phyloP scores from a whole-genome alignment of 2,797 vertebrate genomes.

The Clangula hyemalis region DNA sequence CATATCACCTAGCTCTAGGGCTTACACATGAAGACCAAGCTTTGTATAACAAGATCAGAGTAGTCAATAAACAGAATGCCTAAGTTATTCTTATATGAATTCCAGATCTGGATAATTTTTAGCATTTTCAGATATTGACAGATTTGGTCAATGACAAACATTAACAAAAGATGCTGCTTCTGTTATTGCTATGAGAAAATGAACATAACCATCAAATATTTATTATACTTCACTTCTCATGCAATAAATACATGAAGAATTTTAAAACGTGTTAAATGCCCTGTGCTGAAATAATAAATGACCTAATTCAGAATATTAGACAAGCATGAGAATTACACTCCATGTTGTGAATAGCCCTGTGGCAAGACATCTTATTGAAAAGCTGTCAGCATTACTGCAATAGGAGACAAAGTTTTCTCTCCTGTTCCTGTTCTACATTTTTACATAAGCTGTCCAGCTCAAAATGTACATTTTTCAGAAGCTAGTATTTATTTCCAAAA shows the following conservation, averaged over 20 bases:
- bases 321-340: neutral
- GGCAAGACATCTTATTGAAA: neutral
- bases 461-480: neutral
- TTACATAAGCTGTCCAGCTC: neutral
- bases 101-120: neutral
- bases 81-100: neutral
- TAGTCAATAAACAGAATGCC: neutral
- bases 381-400: neutral
- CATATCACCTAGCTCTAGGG: neutral
- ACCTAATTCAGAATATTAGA: neutral
- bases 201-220: neutral
- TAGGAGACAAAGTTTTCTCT: neutral
- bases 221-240: neutral
- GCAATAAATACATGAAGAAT: neutral
- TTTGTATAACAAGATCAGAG: neutral
- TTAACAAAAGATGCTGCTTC: neutral
- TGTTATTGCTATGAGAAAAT: neutral
- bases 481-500: neutral
- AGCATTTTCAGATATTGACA: neutral
- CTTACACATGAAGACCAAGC: neutral
- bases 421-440: neutral
- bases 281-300: neutral
- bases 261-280: neutral
- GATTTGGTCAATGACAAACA: neutral
- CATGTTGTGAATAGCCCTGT: neutral